Conservation (phyloP, 2,113 vertebrate genomes). For the Tenrec ecaudatus region DNA sequence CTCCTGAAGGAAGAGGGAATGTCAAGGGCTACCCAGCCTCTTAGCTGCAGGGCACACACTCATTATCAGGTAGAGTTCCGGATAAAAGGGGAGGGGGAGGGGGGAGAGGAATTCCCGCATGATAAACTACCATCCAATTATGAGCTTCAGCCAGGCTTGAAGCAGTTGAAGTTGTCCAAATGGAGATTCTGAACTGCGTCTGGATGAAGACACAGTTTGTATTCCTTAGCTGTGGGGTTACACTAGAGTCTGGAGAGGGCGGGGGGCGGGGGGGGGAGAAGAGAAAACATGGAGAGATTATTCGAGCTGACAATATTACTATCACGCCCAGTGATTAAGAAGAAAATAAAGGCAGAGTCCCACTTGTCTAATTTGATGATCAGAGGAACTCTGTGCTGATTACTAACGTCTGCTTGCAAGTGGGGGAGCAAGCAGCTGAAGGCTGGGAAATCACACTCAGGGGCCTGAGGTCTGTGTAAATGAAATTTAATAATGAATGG, state of each 20-base stretch:
- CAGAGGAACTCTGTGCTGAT: conserved; percentile 73
- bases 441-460: conserved; percentile 52
- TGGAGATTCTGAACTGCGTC: conserved; percentile 62
- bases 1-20: conserved; percentile 61
- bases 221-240: conserved; percentile 61
- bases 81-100: neutral
- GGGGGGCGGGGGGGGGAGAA: conserved; percentile 41
- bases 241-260: conserved; percentile 36
- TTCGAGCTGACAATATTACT: conserved; percentile 78
- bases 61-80: conserved; percentile 69
- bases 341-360: conserved; percentile 79
- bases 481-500: conserved; percentile 78
- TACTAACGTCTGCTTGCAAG: conserved; percentile 70
- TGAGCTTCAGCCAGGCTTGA: conserved; percentile 52
- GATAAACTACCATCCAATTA: conserved; percentile 65
- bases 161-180: conserved; percentile 36
- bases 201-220: conserved; percentile 60
- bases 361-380: conserved; percentile 83
- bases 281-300: conserved; percentile 28
- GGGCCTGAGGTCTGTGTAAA: conserved; percentile 68
- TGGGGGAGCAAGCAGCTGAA: conserved; percentile 57
- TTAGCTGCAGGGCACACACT: conserved; percentile 64
- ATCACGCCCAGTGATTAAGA: conserved; percentile 80
- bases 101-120: neutral
- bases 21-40: conserved; percentile 65